Evolutionary conservation across 2,888 invertebrate species (phyloP).

Genomic region (Hydriomena furcata): DNA sequence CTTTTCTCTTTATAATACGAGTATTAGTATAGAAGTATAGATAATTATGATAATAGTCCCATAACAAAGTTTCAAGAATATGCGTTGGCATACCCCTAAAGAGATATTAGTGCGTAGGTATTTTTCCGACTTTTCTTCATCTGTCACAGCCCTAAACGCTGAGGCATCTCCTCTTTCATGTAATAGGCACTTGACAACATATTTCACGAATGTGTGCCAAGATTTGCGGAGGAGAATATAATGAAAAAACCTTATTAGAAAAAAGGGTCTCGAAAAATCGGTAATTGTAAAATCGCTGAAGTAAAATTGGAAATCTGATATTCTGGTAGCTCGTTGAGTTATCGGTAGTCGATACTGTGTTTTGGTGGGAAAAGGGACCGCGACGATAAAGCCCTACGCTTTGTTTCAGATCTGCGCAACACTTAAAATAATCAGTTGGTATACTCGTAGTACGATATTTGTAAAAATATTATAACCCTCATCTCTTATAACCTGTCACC

Average conservation of each 20-base stretch:
- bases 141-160: neutral
- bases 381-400: no score
- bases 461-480: no score
- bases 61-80: neutral
- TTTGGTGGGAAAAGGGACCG: no score
- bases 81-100: neutral
- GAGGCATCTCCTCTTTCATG: constrained; percentile 24
- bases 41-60: no score
- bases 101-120: neutral
- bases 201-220: constrained; percentile 25
- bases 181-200: constrained; percentile 37
- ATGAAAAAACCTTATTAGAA: constrained; percentile 11
- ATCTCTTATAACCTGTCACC: no score
- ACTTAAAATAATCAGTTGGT: no score
- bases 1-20: no score
- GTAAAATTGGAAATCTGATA: constrained; percentile 15
- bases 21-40: no score
- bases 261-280: neutral
- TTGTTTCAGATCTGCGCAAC: no score
- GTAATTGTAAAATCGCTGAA: constrained; percentile 14
- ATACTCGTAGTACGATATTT: no score
- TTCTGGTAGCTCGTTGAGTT: neutral
- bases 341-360: neutral
- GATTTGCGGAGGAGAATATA: constrained; percentile 19
- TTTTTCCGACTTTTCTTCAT: constrained; percentile 14